phyloP scores from a whole-genome alignment of 2,888 invertebrate genomes.

The Fragum fragum region DNA sequence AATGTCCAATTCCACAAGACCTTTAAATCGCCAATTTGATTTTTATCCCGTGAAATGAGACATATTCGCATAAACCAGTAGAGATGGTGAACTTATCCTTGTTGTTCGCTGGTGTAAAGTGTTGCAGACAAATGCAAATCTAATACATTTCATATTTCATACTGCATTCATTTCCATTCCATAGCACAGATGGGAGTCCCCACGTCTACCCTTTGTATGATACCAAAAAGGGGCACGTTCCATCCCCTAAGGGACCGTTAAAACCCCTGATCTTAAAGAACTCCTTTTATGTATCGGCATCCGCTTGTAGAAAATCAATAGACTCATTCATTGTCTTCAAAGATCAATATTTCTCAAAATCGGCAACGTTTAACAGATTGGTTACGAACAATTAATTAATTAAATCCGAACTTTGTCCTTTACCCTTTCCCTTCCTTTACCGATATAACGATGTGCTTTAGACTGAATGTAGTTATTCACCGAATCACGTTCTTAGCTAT shows the following conservation, averaged over 20 bases:
- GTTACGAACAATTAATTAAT: slow-evolving; percentile 26
- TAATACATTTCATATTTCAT: neutral
- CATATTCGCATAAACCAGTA: too few species aligned
- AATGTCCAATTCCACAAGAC: neutral
- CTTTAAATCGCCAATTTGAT: slow-evolving; percentile 7
- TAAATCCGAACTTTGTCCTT: neutral
- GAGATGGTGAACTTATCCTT: too few species aligned
- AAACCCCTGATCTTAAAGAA: slow-evolving; percentile 11
- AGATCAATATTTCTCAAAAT: slow-evolving; percentile 42
- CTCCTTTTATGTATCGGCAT: slow-evolving; percentile 16
- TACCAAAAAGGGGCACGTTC: neutral
- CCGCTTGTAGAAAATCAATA: slow-evolving; percentile 24
- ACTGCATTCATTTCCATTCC: slow-evolving; percentile 1
- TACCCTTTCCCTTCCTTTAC: too few species aligned
- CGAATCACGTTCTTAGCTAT: too few species aligned
- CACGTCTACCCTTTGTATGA: neutral
- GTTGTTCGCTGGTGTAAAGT: too few species aligned
- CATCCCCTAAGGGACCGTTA: slow-evolving; percentile 16
- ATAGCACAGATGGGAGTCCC: slow-evolving; percentile 15
- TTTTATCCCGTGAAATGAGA: neutral
- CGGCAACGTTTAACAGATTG: slow-evolving; percentile 36
- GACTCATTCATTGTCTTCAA: slow-evolving; percentile 13
- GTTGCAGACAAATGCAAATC: neutral
- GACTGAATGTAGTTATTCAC: too few species aligned
- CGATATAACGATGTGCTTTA: too few species aligned